phyloP scores from a whole-genome alignment of 1,140 invertebrate species.

The Euura lappo region DNA sequence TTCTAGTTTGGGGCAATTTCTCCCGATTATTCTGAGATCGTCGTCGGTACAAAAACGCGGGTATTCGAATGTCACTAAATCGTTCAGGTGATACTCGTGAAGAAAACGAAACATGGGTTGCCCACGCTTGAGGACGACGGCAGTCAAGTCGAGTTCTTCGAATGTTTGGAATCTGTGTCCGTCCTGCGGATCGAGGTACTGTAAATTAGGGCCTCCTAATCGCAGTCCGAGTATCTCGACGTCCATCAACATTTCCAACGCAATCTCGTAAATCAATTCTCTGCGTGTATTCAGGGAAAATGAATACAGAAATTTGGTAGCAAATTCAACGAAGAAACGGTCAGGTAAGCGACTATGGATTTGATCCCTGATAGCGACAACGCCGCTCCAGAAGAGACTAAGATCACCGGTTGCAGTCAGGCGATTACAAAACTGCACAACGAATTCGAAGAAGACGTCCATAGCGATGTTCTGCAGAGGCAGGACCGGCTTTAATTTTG shows the following conservation, averaged over 20 bases:
- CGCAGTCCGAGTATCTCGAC: background rate
- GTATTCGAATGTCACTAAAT: too few species aligned
- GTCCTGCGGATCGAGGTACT: background rate
- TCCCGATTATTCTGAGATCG: background rate
- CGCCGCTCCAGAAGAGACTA: background rate
- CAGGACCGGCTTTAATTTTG: background rate
- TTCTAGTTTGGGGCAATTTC: background rate
- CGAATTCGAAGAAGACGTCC: background rate
- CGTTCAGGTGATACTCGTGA: too few species aligned
- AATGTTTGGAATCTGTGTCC: background rate
- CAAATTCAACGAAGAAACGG: background rate
- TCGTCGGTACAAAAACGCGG: background rate
- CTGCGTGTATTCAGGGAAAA: background rate
- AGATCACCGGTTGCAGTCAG: background rate
- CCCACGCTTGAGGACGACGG: background rate
- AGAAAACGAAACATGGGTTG: too few species aligned
- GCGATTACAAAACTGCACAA: background rate
- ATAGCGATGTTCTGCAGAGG: background rate
- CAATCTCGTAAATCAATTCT: background rate
- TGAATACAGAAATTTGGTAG: background rate
- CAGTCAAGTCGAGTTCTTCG: background rate
- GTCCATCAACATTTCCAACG: background rate
- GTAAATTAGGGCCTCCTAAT: background rate
- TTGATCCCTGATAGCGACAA: background rate
- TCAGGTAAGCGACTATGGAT: background rate